These are phyloP conservation scores for Hydropsyche betteni DNA, from an alignment of 2,888 invertebrate species.

Conservation along the genomic window DNA sequence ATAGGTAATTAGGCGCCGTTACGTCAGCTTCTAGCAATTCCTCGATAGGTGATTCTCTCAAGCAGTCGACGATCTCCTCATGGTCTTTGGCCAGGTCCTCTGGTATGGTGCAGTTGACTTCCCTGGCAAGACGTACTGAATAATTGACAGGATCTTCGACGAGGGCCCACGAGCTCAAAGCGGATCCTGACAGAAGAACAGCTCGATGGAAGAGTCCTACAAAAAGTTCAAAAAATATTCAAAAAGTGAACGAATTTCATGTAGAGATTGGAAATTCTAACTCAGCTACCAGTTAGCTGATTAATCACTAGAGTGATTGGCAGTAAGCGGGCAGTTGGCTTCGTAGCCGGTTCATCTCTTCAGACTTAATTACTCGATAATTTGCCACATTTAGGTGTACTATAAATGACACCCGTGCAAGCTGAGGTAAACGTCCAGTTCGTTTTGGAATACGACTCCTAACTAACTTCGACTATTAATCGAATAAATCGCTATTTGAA, in stretches of 20 bases:
- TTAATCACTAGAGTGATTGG: conserved; percentile 26
- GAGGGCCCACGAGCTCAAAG: conserved; percentile 88
- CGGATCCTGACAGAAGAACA: conserved; percentile 86
- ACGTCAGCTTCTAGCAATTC: conserved; percentile 80
- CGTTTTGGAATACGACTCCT: too few species aligned
- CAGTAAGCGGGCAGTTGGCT: conserved; percentile 11
- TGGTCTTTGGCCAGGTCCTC: conserved; percentile 84
- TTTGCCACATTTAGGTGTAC: neutral
- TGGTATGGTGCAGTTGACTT: conserved; percentile 84
- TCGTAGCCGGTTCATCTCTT: conserved; percentile 1
- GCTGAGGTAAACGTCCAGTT: too few species aligned
- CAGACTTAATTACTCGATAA: conserved; percentile 25
- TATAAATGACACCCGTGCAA: conserved; percentile 12
- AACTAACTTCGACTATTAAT: neutral
- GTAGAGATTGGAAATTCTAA: neutral
- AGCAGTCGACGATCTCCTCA: conserved; percentile 84
- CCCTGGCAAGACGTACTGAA: conserved; percentile 80
- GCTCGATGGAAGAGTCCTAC: conserved; percentile 87
- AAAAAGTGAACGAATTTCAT: neutral
- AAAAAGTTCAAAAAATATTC: conserved; percentile 53
- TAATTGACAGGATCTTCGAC: conserved; percentile 87
- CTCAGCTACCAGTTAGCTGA: neutral
- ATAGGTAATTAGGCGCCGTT: conserved; percentile 82
- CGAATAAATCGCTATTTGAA: neutral
- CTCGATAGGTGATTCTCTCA: conserved; percentile 78